phyloP scores from a whole-genome alignment of 2,113 vertebrate species.

The Hippocampus mohnikei region DNA sequence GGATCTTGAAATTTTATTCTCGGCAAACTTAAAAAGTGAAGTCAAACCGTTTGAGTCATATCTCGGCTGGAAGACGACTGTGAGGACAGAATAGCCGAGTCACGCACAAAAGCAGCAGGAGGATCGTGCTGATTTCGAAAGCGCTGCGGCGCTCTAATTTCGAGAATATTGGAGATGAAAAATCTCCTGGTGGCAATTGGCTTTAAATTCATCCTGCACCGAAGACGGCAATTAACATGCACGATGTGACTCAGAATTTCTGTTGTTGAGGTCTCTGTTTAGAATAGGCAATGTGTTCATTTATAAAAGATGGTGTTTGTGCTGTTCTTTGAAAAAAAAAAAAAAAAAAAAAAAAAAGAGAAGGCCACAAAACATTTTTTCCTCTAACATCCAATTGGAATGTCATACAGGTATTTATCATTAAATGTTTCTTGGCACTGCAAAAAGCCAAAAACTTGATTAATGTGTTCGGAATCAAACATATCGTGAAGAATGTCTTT shows the following conservation, averaged over 20 bases:
- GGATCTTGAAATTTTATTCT: background rate
- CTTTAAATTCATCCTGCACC: background rate
- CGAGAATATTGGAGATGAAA: constrained; percentile 7
- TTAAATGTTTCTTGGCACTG: background rate
- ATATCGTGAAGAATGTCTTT: background rate
- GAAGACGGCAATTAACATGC: background rate
- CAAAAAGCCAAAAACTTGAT: background rate
- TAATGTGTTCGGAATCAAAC: background rate
- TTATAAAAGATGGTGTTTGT: background rate
- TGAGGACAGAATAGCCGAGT: constrained; percentile 38
- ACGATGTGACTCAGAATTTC: constrained; percentile 5
- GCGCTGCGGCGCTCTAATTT: background rate
- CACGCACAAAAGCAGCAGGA: constrained; percentile 26
- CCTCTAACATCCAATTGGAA: background rate
- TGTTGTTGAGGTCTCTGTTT: background rate
- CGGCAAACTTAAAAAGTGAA: constrained; percentile 4
- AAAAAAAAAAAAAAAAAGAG: background rate
- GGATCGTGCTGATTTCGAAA: constrained; percentile 19
- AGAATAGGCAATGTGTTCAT: background rate
- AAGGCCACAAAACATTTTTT: background rate
- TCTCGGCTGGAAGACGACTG: background rate
- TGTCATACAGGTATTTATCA: background rate
- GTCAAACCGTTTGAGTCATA: constrained; percentile 36
- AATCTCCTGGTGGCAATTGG: background rate
- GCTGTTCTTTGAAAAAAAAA: no score